A percentile compares a stretch with the other conserved stretches of the same genome.
Conservation (phyloP, 2,113 vertebrate genomes). For the Lepisosteus oculatus region DNA sequence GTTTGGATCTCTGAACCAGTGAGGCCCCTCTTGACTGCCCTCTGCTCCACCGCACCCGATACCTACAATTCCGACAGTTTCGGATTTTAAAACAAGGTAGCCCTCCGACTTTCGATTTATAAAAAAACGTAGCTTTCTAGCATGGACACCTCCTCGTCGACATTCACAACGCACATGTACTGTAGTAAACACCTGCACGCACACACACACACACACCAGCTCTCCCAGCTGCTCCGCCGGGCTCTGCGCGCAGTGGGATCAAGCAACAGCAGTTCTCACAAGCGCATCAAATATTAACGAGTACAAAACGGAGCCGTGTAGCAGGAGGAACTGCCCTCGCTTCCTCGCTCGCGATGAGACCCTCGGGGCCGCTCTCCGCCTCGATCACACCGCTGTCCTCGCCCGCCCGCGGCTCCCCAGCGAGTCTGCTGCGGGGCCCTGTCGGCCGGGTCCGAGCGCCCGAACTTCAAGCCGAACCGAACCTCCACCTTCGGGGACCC, state of each 20-base stretch:
- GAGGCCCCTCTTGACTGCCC: too few relatives aligned
- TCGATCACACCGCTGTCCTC: slow-evolving; percentile 2
- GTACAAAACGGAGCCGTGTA: slow-evolving; percentile 53
- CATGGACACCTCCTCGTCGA: too few relatives aligned
- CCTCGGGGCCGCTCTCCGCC: slow-evolving; percentile 34
- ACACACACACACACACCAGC: neutral
- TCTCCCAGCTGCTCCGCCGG: slow-evolving; percentile 18
- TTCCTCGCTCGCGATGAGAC: slow-evolving; percentile 12
- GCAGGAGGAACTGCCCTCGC: neutral
- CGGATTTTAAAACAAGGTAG: too few relatives aligned
- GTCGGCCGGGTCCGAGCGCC: too few relatives aligned
- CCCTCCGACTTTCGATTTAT: too few relatives aligned
- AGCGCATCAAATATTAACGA: slow-evolving; percentile 71
- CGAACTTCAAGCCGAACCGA: too few relatives aligned
- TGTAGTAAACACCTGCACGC: neutral
- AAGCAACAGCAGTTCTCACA: slow-evolving; percentile 29
- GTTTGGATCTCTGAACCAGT: too few relatives aligned
- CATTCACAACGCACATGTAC: too few relatives aligned
- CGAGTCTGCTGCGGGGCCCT: slow-evolving; percentile 26
- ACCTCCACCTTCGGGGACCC: too few relatives aligned
- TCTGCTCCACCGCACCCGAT: too few relatives aligned
- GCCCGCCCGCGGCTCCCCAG: neutral
- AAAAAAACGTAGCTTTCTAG: too few relatives aligned
- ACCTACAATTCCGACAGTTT: too few relatives aligned
- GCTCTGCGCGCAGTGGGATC: neutral